These are phyloP conservation scores for Ceratosolen fusciceps DNA, from an alignment of 1,140 invertebrate species.

Conservation along the genomic window DNA sequence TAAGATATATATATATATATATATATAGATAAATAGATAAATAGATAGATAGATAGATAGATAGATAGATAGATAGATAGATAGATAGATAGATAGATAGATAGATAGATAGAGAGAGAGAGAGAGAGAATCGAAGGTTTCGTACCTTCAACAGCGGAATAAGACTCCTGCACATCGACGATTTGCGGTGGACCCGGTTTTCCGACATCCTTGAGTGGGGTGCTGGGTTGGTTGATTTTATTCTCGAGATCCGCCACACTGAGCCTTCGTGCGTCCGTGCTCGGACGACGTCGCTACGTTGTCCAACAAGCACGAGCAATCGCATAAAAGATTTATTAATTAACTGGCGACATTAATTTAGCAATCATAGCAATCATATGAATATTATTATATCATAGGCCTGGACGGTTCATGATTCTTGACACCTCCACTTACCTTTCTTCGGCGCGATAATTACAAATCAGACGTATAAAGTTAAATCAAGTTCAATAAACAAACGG, in stretches of 20 bases:
- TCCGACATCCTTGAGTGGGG: conserved; percentile 84
- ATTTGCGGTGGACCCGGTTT: conserved; percentile 86
- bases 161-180: conserved; percentile 90
- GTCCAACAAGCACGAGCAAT: conserved; percentile 24
- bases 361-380: not conserved
- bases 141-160: conserved; percentile 91
- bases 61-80: no score
- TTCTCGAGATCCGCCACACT: conserved; percentile 92
- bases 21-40: no score
- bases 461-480: no score
- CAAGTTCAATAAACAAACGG: no score
- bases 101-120: no score
- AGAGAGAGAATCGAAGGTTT: no score
- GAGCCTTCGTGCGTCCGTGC: conserved; percentile 86
- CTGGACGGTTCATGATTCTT: not conserved
- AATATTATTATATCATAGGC: not conserved
- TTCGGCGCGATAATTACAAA: not conserved
- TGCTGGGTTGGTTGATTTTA: conserved; percentile 91
- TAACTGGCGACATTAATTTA: no score
- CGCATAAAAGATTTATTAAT: conserved; percentile 37
- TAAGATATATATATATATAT: no score
- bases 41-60: no score
- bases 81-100: no score
- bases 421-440: conserved; percentile 47
- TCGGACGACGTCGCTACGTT: conserved; percentile 85